Conservation (phyloP, 2,888 invertebrate genomes). For the Cerastis rubricosa region DNA sequence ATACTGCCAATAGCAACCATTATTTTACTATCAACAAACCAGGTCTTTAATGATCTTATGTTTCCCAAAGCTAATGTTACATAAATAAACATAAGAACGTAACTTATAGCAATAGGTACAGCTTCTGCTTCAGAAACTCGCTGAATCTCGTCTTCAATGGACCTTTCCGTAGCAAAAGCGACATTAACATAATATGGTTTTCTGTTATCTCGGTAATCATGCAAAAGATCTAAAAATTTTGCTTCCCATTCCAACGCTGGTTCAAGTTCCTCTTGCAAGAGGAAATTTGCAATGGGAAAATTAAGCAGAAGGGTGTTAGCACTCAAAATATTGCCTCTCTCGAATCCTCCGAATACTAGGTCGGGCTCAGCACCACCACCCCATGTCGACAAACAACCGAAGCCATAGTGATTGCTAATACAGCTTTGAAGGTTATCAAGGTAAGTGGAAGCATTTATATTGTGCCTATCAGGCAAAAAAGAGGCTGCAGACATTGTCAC, state of each 20-base stretch:
- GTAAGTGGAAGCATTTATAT: constrained; percentile 88
- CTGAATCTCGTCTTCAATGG: constrained; percentile 97
- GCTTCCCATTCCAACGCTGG: constrained; percentile 94
- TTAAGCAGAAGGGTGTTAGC: constrained; percentile 93
- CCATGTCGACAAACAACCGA: constrained; percentile 94
- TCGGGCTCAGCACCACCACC: constrained; percentile 97
- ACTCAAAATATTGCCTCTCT: constrained; percentile 81
- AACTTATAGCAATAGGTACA: constrained; percentile 96
- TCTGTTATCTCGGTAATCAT: constrained; percentile 87
- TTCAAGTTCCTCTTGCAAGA: constrained; percentile 90
- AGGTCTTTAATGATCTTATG: constrained; percentile 90
- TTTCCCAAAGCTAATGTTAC: constrained; percentile 96
- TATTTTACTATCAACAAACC: constrained; percentile 95
- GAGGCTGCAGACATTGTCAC: constrained; percentile 95
- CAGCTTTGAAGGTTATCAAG: constrained; percentile 82
- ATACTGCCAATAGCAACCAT: constrained; percentile 96
- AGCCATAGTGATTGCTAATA: constrained; percentile 83
- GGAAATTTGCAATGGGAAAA: constrained; percentile 94
- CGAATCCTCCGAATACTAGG: constrained; percentile 95
- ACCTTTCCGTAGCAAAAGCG: constrained; percentile 95
- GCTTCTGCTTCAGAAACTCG: constrained; percentile 97
- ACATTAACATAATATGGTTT: constrained; percentile 92
- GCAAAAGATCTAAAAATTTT: constrained; percentile 93
- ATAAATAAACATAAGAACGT: constrained; percentile 98
- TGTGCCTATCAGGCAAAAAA: constrained; percentile 92